A percentile compares a stretch with the other conserved stretches of the same genome.
phyloP scores from a whole-genome alignment of 2,888 invertebrate species.

The Rhopalosiphum nymphaeae region DNA sequence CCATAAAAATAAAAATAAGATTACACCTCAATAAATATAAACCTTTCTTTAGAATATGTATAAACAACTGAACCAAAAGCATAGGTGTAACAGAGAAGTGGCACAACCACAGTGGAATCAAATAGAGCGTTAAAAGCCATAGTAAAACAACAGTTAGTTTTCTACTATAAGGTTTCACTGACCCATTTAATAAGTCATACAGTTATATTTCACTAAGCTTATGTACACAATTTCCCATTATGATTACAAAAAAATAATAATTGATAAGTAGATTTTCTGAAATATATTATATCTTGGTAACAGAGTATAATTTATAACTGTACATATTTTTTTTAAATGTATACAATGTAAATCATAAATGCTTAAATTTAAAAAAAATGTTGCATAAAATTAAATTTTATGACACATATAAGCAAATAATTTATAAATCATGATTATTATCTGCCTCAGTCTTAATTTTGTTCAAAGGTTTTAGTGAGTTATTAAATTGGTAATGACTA shows the following conservation, averaged over 20 bases:
- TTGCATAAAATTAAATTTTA: not conserved
- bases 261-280: conserved; percentile 16
- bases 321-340: not conserved
- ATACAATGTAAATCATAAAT: not conserved
- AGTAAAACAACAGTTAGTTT: conserved; percentile 58
- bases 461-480: conserved; percentile 21
- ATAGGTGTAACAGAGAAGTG: not conserved
- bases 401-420: not conserved
- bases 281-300: conserved; percentile 11
- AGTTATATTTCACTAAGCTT: conserved; percentile 18
- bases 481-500: not conserved
- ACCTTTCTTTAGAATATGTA: conserved; percentile 6
- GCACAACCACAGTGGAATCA: not conserved
- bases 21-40: not conserved
- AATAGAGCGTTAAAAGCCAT: conserved; percentile 58
- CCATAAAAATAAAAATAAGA: conserved; percentile 52
- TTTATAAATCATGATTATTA: not conserved
- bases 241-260: not conserved
- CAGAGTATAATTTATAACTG: not conserved
- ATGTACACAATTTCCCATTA: not conserved
- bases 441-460: conserved; percentile 49
- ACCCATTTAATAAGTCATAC: conserved; percentile 68
- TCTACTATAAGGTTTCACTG: conserved; percentile 60
- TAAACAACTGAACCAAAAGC: conserved; percentile 21
- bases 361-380: not conserved